Base-by-base conservation (phyloP, 2,888 invertebrate species). In the Tholera decimalis region DNA sequence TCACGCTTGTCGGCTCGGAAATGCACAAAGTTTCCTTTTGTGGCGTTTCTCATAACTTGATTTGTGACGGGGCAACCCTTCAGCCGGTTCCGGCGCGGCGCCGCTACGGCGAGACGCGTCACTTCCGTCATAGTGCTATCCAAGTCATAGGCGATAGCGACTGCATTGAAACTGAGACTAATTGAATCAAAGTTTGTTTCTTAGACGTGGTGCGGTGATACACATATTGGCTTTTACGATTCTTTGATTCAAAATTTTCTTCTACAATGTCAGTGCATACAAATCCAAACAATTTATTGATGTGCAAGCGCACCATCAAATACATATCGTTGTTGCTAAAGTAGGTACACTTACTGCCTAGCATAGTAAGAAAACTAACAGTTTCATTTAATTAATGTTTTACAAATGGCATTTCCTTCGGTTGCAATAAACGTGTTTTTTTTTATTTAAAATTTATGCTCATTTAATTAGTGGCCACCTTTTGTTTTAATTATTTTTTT, bases 21-120 rank as follows among this genome's bases (percentile, higher is more conserved):
- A 94, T 94, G 94, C 94, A 92, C 93, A 92, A 94, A 95, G 94
- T 95, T 95, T 95, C 95, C 95, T 95, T 93, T 94, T 95, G 95
- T 95, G 94, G 94, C 91, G 90, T 91, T 91, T 92, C 92, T 93
- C 93, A 93, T 95, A 95, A 95, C 91, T 95, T 95, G 95, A 95
- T 95, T 95, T 95, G 95, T 94, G 94, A 93, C 93, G 88, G 90
- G 89, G 89, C 94, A 95, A 95, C 95, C 95, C 95, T 95, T 95
- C 93, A 92, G 90, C 82, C 80, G 80, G 88, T 91, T 93, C 93
- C 94, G 93, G 92, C 79, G 85, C 86, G 95, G 95, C 94, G 95
- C 95, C 95, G 94, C 90, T 78, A 82, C 86, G 95, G 89, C 95
- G 93, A 91, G 93, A 92, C 94, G 89, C 92, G 91, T 89, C 90